Evolutionary conservation across 2,797 vertebrate species (phyloP), one percentile per base, ranked within the genome.

Genomic region (Sitta carolinensis): DNA sequence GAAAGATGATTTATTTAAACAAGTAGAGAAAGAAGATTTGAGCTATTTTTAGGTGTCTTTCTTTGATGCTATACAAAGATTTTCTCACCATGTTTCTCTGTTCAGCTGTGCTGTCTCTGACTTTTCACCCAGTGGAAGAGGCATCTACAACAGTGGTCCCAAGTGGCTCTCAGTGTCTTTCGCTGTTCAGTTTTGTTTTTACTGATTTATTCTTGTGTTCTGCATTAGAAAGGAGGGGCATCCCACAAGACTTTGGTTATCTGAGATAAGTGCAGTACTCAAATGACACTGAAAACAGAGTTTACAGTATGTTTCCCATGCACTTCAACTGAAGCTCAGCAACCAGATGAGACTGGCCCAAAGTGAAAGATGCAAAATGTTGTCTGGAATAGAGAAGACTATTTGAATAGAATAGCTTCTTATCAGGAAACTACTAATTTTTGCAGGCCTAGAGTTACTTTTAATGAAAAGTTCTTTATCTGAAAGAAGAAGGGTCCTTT

Each of bases 1-100:
- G 66, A 93, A 95, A 87, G 87, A 81, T 91, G 76, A 91, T 96
- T 95, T 87, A 94, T 93, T 89, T 90, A 82, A 94, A 82, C 87
- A 78, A 87, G 34, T 32, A 47, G 26, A 87, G 69, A 93, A 93
- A 91, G n/a, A 66, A 75, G 52, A 84, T 89, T 95, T 93, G 62
- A 26, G n/a, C 58, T 94, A 86, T 91, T 88, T 93, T 96, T 95
- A 96, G 89, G 54, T 62, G 70, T 69, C 82, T 92, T 89, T 93
- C 76, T 90, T 16, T 85, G 75, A 81, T 55, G 66, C 19, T 72
- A 27, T 81, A 83, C 38, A 55, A 90, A 89, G 78, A 84, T 85
- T 81, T 90, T 47, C 61, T 91, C 81, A 58, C 67, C 5, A 0
- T 80, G 38, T 93, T 85, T 87, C 82, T 68, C 27, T 58, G n/a